Conservation (phyloP, 2,888 invertebrate genomes). For the Drosophila demipolita region DNA sequence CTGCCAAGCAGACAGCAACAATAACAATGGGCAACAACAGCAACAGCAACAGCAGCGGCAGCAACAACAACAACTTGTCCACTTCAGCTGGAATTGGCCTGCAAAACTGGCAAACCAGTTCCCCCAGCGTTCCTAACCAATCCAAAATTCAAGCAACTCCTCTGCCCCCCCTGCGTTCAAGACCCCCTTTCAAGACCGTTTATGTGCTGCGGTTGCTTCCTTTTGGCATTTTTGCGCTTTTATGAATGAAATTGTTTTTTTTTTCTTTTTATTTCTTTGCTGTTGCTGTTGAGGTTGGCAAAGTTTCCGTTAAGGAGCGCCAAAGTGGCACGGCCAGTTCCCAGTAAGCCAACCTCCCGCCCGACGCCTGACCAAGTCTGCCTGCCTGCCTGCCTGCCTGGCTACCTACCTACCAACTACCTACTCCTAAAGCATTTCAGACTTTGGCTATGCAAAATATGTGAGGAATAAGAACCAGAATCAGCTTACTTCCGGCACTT, state of each 20-base stretch:
- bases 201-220: constrained; percentile 63
- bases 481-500: constrained; percentile 49
- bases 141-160: constrained; percentile 20
- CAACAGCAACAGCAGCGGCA: constrained; percentile 49
- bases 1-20: constrained; percentile 40
- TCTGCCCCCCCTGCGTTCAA: neutral
- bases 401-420: neutral
- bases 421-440: constrained; percentile 4
- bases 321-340: constrained; percentile 75
- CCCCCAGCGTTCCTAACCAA: constrained; percentile 34
- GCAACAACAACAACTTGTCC: constrained; percentile 26
- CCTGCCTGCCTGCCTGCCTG: neutral
- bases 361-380: constrained; percentile 1
- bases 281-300: constrained; percentile 64
- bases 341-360: constrained; percentile 19
- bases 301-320: constrained; percentile 77
- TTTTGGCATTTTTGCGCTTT: constrained; percentile 77
- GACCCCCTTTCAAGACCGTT: constrained; percentile 32
- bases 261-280: constrained; percentile 33
- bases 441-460: constrained; percentile 51
- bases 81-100: constrained; percentile 57
- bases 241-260: constrained; percentile 73
- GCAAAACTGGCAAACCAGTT: constrained; percentile 52
- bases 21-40: constrained; percentile 46
- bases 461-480: constrained; percentile 30